phyloP scores from a whole-genome alignment of 2,113 vertebrate species.

The Gulo gulo region DNA sequence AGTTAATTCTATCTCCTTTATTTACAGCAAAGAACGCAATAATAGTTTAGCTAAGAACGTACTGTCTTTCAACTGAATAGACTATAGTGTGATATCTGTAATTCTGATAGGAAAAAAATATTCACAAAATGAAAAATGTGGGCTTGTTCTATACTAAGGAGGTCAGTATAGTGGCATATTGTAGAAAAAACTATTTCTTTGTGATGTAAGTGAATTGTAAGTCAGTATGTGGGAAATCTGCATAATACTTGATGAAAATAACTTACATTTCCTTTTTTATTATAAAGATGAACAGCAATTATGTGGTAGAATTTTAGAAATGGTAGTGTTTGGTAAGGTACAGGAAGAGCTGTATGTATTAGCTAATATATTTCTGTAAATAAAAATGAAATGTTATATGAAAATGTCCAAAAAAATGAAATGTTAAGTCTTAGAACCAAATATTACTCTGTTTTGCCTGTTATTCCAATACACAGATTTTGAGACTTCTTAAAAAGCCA shows the following conservation, averaged over 20 bases:
- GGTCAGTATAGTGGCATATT: neutral
- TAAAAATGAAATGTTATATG: neutral
- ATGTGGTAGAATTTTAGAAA: neutral
- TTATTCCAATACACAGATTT: neutral
- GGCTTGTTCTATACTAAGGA: neutral
- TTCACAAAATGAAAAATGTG: neutral
- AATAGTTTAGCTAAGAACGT: neutral
- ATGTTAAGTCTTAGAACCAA: neutral
- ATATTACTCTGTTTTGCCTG: neutral
- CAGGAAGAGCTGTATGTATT: neutral
- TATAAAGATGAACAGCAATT: neutral
- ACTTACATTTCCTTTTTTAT: neutral
- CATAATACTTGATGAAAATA: neutral
- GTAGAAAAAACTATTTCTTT: neutral
- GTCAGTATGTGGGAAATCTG: neutral
- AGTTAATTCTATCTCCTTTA: neutral
- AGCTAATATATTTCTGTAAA: neutral
- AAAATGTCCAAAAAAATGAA: neutral
- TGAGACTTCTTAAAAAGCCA: neutral
- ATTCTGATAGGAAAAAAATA: neutral
- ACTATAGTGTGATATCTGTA: neutral
- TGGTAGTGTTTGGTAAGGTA: neutral
- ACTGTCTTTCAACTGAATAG: neutral
- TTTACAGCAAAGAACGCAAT: conserved; percentile 2
- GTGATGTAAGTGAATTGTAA: neutral